Percentiles rank a stretch among this genome's conserved stretches.
These are phyloP conservation scores for Paracyclopina nana DNA, from an alignment of 1,140 invertebrate species.

Conservation along the genomic window DNA sequence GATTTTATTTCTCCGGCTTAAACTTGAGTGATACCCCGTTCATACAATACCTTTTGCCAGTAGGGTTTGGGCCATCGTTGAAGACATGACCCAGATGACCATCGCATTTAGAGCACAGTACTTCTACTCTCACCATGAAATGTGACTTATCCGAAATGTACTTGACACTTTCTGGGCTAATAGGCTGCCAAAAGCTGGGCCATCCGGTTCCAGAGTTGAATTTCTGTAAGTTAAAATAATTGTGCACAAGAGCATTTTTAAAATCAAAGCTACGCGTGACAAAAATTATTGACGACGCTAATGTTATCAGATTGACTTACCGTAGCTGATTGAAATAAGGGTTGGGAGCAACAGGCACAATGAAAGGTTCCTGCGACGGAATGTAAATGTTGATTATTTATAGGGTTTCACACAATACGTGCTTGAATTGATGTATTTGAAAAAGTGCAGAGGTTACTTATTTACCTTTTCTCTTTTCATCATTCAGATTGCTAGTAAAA, in stretches of 20 bases:
- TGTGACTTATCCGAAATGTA: conserved; percentile 17
- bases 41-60: conserved; percentile 35
- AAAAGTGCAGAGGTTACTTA: background rate
- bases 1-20: conserved; percentile 16
- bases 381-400: background rate
- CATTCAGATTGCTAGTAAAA: background rate
- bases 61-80: conserved; percentile 34
- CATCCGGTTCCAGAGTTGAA: conserved; percentile 31
- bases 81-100: conserved; percentile 38
- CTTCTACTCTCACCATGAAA: conserved; percentile 30
- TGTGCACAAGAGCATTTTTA: background rate
- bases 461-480: background rate
- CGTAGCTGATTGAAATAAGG: conserved; percentile 15
- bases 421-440: background rate
- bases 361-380: conserved; percentile 13
- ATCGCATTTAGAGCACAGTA: conserved; percentile 31
- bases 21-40: conserved; percentile 26
- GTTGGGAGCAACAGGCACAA: conserved; percentile 18
- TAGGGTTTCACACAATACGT: background rate
- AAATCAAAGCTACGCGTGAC: too few relatives aligned
- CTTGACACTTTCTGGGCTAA: conserved; percentile 4
- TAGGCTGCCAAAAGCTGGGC: conserved; percentile 30
- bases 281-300: too few relatives aligned
- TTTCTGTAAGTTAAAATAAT: conserved; percentile 24
- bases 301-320: too few relatives aligned